Conservation (phyloP, 2,797 vertebrate genomes). For the Sebastes taczanowskii region DNA sequence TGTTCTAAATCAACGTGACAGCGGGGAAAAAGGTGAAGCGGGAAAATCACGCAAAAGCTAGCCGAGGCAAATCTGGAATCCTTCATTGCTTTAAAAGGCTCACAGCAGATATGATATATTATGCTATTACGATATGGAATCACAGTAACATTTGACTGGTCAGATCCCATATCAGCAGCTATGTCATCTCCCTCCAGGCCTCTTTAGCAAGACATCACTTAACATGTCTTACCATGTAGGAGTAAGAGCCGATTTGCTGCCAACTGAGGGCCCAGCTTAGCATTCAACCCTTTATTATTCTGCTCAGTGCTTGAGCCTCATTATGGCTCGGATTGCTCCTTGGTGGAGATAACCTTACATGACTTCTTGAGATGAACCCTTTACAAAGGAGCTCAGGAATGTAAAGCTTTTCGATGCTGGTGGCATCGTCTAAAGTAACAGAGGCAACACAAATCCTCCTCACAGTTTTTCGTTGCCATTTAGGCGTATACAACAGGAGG, state of each 20-base stretch:
- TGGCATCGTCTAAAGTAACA: slow-evolving; percentile 33
- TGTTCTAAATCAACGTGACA: slow-evolving; percentile 46
- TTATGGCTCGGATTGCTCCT: slow-evolving; percentile 62
- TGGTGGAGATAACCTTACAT: slow-evolving; percentile 69
- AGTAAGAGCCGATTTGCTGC: slow-evolving; percentile 33
- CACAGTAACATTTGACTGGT: slow-evolving; percentile 8
- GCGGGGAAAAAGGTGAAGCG: slow-evolving; percentile 21
- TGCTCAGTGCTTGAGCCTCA: slow-evolving; percentile 53
- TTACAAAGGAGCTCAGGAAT: slow-evolving; percentile 46
- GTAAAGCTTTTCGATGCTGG: slow-evolving; percentile 47
- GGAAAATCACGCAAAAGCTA: slow-evolving; percentile 8
- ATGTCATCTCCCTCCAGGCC: slow-evolving; percentile 17
- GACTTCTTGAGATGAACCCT: slow-evolving; percentile 62
- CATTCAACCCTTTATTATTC: slow-evolving; percentile 56
- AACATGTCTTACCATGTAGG: slow-evolving; percentile 23
- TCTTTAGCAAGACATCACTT: slow-evolving; percentile 46
- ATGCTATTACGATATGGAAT: neutral
- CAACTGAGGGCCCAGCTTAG: slow-evolving; percentile 53
- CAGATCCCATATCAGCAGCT: slow-evolving; percentile 23
- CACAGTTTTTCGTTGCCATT: neutral
- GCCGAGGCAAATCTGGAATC: neutral
- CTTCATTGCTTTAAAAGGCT: neutral
- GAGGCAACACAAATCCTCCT: slow-evolving; percentile 10
- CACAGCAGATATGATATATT: neutral
- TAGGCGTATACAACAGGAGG: neutral